phyloP scores from a whole-genome alignment of 2,113 vertebrate genomes.

The Petroica traversi region DNA sequence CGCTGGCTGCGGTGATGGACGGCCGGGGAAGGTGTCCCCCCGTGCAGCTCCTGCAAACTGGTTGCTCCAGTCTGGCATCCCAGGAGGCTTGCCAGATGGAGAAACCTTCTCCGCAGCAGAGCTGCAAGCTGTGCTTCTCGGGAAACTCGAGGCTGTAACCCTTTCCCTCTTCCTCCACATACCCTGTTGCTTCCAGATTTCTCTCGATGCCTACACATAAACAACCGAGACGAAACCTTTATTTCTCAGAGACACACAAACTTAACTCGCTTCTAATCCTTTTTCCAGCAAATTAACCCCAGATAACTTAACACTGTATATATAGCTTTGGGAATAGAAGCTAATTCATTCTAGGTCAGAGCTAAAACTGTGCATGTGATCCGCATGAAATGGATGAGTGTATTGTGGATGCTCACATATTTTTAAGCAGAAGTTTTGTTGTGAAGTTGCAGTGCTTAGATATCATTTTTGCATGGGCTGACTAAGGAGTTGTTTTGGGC shows the following conservation, averaged over 20 bases:
- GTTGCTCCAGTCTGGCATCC: conserved; percentile 64
- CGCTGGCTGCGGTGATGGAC: not conserved
- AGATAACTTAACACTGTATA: not conserved
- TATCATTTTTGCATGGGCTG: not conserved
- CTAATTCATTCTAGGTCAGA: conserved; percentile 33
- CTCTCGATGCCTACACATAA: not conserved
- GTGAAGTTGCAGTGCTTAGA: not conserved
- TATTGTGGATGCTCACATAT: not conserved
- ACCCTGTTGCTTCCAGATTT: conserved; percentile 53
- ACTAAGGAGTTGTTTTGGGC: not conserved
- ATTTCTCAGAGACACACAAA: not conserved
- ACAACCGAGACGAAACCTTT: not conserved
- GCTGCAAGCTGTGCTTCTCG: conserved; percentile 57
- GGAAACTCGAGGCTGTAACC: conserved; percentile 55
- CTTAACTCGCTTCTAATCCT: conserved; percentile 1
- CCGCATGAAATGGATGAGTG: not conserved
- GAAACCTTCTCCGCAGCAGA: conserved; percentile 56
- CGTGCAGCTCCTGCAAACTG: conserved; percentile 30
- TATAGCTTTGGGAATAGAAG: conserved; percentile 15
- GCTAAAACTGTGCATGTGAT: not conserved
- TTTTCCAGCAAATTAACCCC: conserved; percentile 49
- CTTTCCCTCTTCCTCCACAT: conserved; percentile 53
- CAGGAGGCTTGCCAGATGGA: conserved; percentile 64
- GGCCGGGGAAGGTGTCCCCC: conserved; percentile 26
- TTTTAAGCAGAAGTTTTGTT: not conserved